These are phyloP conservation scores for Brachyptera putata DNA, from an alignment of 2,888 invertebrate species.

Conservation along the genomic window DNA sequence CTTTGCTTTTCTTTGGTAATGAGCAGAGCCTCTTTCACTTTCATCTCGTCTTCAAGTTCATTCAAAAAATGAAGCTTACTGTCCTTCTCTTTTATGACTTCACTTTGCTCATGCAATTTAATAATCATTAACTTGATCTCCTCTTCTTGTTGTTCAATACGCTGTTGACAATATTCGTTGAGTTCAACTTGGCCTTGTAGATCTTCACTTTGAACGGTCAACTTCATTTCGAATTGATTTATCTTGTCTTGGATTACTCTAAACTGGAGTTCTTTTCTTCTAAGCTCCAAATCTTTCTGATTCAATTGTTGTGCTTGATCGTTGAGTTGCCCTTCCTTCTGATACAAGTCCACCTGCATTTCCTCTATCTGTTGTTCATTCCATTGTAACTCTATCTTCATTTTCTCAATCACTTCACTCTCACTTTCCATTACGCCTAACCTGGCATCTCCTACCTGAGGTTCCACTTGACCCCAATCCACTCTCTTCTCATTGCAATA, in stretches of 20 bases:
- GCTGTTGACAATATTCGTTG: neutral
- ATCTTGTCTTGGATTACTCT: neutral
- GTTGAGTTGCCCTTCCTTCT: too few relatives aligned
- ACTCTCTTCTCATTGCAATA: too few relatives aligned
- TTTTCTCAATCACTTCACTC: too few relatives aligned
- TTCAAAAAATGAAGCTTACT: neutral
- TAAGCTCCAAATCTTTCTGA: neutral
- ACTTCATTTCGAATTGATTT: neutral
- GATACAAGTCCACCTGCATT: too few relatives aligned
- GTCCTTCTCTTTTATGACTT: neutral
- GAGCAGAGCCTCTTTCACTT: neutral
- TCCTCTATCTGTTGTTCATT: too few relatives aligned
- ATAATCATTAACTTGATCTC: neutral
- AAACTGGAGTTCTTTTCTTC: neutral
- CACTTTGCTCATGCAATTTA: neutral
- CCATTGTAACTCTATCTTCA: too few relatives aligned
- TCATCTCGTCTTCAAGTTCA: neutral
- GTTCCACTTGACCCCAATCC: too few relatives aligned
- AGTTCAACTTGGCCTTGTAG: neutral
- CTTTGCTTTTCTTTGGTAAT: neutral
- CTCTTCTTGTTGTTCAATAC: neutral
- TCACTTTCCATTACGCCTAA: too few relatives aligned
- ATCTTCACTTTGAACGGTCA: neutral
- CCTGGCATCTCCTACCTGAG: too few relatives aligned
- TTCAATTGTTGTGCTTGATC: neutral